Conservation (phyloP, 1,140 invertebrate species). For the Trichonephila inaurata region DNA sequence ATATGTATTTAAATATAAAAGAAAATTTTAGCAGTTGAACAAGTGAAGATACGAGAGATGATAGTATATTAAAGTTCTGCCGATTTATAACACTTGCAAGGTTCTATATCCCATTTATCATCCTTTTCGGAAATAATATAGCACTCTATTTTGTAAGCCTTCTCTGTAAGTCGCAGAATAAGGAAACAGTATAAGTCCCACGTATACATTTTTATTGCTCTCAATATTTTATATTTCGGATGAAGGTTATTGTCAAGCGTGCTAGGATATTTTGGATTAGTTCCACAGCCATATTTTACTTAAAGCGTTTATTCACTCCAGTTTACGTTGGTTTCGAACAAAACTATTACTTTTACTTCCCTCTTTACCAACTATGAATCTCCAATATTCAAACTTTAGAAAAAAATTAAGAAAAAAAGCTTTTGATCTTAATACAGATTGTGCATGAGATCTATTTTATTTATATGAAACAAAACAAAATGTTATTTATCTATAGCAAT, state of each 20-base stretch:
- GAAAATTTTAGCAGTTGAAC: no score
- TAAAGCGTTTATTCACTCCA: slow-evolving; percentile 7
- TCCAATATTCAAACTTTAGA: no score
- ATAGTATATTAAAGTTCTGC: not conserved
- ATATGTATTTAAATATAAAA: no score
- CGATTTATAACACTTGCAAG: not conserved
- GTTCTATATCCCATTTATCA: not conserved
- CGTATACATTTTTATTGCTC: slow-evolving; percentile 8
- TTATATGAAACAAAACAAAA: no score
- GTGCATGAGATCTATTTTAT: no score
- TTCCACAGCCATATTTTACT: slow-evolving; percentile 8
- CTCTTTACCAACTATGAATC: no score
- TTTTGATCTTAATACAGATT: no score
- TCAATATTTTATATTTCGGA: slow-evolving; percentile 6
- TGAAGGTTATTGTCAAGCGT: slow-evolving; percentile 12
- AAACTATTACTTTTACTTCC: no score
- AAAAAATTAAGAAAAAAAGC: no score
- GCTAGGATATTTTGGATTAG: not conserved
- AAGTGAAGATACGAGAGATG: not conserved
- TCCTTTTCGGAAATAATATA: not conserved
- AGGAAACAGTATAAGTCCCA: not conserved
- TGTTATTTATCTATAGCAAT: no score
- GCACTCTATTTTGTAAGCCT: not conserved
- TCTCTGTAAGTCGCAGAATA: not conserved
- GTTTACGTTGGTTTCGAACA: not conserved